These are phyloP conservation scores for Hippasteria phrygiana DNA, from an alignment of 53 echinoderm and acorn worm species.

Conservation along the genomic window DNA sequence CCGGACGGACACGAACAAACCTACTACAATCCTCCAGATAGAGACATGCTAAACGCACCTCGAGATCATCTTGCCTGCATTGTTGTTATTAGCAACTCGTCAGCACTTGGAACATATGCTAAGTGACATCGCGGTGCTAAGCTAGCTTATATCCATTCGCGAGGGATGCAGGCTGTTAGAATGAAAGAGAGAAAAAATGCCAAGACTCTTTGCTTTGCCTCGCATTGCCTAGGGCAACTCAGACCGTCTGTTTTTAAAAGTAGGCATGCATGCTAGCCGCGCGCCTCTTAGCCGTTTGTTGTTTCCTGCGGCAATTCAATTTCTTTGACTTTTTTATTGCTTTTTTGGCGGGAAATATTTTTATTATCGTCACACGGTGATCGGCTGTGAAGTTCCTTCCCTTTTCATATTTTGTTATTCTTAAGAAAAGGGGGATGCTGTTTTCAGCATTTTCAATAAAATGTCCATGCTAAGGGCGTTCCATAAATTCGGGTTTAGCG, in stretches of 20 bases:
- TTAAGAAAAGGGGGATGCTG: not conserved
- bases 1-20: conserved; percentile 22
- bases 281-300: conserved; percentile 17
- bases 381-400: not conserved
- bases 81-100: conserved; percentile 40
- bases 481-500: too few relatives aligned
- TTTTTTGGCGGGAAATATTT: conserved; percentile 11
- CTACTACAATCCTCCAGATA: not conserved
- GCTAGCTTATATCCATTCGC: not conserved
- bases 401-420: conserved; percentile 22
- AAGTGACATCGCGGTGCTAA: conserved; percentile 21
- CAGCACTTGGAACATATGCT: conserved; percentile 49
- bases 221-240: conserved; percentile 28
- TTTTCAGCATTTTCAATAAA: too few relatives aligned
- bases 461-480: too few relatives aligned
- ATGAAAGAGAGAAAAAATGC: not conserved
- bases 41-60: not conserved
- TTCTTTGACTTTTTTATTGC: too few relatives aligned
- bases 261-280: not conserved
- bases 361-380: not conserved
- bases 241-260: conserved; percentile 48
- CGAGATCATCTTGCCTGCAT: not conserved
- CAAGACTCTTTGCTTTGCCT: not conserved
- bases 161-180: conserved; percentile 31
- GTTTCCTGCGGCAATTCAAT: not conserved